A percentile compares a stretch with the other conserved stretches of the same genome.
Evolutionary conservation across 1,140 invertebrate species (phyloP).

Genomic region (Glossosoma conforme): DNA sequence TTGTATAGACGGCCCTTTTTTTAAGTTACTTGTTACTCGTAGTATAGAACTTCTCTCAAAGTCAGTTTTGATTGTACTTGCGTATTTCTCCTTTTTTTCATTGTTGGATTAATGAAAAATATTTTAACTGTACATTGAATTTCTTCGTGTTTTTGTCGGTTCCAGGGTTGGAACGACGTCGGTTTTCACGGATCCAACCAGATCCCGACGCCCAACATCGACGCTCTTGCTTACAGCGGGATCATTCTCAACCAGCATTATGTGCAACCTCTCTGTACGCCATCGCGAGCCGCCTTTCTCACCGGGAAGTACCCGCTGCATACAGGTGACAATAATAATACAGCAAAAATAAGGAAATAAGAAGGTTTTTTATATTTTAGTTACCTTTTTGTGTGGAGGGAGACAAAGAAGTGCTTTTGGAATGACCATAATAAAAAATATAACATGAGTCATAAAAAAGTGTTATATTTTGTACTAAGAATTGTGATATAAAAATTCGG

Average conservation of each 20-base stretch:
- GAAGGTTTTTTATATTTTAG: no score
- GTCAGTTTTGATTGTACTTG: background rate
- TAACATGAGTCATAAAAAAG: no score
- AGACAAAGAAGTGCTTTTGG: no score
- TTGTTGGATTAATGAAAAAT: background rate
- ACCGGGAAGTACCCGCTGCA: constrained; percentile 82
- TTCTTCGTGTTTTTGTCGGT: background rate
- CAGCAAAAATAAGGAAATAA: no score
- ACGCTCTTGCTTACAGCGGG: constrained; percentile 72
- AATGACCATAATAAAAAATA: no score
- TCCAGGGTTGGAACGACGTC: constrained; percentile 84
- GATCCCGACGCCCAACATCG: constrained; percentile 81
- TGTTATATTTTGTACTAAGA: no score
- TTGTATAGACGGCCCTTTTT: background rate
- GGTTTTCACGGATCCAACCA: constrained; percentile 84
- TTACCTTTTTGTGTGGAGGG: no score
- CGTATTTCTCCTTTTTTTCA: background rate
- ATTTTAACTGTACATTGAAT: background rate
- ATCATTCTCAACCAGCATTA: constrained; percentile 65
- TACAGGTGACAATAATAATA: constrained; percentile 50
- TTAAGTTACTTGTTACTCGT: background rate
- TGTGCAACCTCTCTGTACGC: constrained; percentile 70
- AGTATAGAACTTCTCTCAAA: background rate
- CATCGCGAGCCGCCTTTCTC: constrained; percentile 70
- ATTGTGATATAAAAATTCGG: no score